Base-by-base conservation (phyloP, 1,140 invertebrate species). In the Drosophila sulfurigaster region DNA sequence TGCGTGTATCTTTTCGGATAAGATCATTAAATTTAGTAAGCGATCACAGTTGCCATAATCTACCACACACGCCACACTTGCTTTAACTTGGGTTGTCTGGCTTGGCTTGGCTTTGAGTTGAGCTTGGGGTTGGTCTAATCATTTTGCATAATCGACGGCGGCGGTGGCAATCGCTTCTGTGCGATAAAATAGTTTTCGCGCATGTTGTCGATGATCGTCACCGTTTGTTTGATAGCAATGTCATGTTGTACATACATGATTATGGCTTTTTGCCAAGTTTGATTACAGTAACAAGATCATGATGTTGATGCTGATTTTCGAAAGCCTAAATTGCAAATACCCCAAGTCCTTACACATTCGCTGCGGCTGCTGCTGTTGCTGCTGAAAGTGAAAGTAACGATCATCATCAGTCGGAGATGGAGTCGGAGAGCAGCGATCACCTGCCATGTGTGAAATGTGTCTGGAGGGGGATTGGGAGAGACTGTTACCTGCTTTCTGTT, bases 211-310 rank as follows among this genome's bases (percentile, higher is more conserved):
- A 43, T 25, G 59, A 63, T 32, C 28, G 46, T 20, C 49, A 57
- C 2, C 7, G 35, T 38, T 38, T 38, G 72, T 75, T 69, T 65
- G 76, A 8, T 56, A 79, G 45, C 46, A 43, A 67, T 70, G 45
- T 75, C 65, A 65, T 83, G 48, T 76, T 52, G 62, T 71, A 82
- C 72, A 72, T 71, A 82, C 72, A 72, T 76, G 79, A 83, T 76
- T 87, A 86, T 86, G 46, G 65, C 52, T 78, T 79, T 79, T 87
- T 70, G 60, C 79, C 75, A 88, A 83, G 52, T 87, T 82, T 87
- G 83, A 88, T 89, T 80, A 78, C 67, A 41, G 57, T 70, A 83
- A 81, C 83, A 83, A 88, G 83, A 88, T 88, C 74, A 89, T 88
- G 80, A 88, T 83, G 85, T 78, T 88, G 80, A 88, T 83, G 85